Conservation (phyloP, 2,113 vertebrate species). For the Silurus meridionalis region DNA sequence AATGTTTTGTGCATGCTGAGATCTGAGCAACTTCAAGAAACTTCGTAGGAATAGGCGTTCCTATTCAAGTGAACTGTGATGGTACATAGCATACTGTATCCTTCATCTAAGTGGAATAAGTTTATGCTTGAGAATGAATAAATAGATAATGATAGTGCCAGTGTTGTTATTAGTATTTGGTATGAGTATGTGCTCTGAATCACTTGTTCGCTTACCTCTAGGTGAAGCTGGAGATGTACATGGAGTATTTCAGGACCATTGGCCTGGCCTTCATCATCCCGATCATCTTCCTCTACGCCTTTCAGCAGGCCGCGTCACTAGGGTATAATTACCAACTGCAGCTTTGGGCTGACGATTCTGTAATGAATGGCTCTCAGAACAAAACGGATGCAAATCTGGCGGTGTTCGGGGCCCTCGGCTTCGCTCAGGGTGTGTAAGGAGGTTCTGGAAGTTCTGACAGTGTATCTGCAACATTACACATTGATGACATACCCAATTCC, state of each 20-base stretch:
- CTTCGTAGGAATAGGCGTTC: too few relatives aligned
- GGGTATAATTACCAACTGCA: slow-evolving; percentile 80
- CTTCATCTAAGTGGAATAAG: background rate
- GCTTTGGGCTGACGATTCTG: slow-evolving; percentile 74
- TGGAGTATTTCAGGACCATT: slow-evolving; percentile 68
- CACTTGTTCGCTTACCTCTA: slow-evolving; percentile 37
- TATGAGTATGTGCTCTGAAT: background rate
- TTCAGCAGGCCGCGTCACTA: slow-evolving; percentile 78
- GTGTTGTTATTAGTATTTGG: background rate
- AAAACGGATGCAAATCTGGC: slow-evolving; percentile 65
- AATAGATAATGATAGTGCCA: background rate
- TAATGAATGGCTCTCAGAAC: slow-evolving; percentile 65
- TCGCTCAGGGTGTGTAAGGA: slow-evolving; percentile 68
- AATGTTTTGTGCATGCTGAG: too few relatives aligned
- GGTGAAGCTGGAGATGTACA: slow-evolving; percentile 68
- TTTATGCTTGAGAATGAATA: background rate
- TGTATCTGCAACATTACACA: background rate
- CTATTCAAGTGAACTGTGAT: too few relatives aligned
- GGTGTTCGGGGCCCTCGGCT: slow-evolving; percentile 76
- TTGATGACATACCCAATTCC: too few relatives aligned
- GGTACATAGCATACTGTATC: background rate
- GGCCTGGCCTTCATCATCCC: slow-evolving; percentile 61
- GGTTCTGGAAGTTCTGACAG: background rate
- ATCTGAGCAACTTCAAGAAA: too few relatives aligned
- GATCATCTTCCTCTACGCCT: slow-evolving; percentile 63